Percentiles rank a stretch among this genome's conserved stretches.
These are phyloP conservation scores for Pygmarrhopalites habei DNA, from an alignment of 1,140 invertebrate species.

Conservation along the genomic window DNA sequence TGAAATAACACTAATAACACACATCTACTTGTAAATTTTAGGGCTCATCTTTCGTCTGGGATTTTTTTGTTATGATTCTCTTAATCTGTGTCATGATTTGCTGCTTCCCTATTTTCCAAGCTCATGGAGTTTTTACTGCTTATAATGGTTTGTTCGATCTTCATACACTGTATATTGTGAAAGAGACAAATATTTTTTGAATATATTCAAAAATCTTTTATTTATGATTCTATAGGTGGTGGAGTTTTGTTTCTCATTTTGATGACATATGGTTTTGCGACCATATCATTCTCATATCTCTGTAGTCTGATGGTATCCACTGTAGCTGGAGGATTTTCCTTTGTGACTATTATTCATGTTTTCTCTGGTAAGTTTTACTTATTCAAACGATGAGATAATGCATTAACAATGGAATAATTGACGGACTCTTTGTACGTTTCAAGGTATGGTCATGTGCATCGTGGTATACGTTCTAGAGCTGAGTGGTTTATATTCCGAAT, in stretches of 20 bases:
- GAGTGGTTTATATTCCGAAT: neutral
- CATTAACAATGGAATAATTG: neutral
- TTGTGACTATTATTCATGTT: constrained; percentile 34
- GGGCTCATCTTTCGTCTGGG: constrained; percentile 33
- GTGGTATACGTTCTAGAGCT: constrained; percentile 28
- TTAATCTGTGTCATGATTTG: constrained; percentile 29
- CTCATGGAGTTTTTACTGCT: constrained; percentile 27
- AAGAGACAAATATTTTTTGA: too few species aligned
- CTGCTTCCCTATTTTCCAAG: constrained; percentile 36
- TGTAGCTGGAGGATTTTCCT: constrained; percentile 35
- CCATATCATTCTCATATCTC: constrained; percentile 37
- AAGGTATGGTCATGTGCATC: constrained; percentile 35
- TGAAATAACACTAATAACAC: too few species aligned
- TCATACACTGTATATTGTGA: too few species aligned
- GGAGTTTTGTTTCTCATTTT: constrained; percentile 34
- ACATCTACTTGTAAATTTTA: too few species aligned
- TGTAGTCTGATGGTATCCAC: constrained; percentile 20
- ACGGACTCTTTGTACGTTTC: constrained; percentile 5
- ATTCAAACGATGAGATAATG: neutral
- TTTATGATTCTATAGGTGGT: neutral
- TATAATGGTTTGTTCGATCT: too few species aligned
- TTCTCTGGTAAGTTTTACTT: constrained; percentile 20
- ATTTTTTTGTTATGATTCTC: constrained; percentile 26
- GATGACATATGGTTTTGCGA: constrained; percentile 31
- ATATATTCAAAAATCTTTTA: too few species aligned